Base-by-base conservation (phyloP, 2,113 vertebrate genomes). In the Esox niger region DNA sequence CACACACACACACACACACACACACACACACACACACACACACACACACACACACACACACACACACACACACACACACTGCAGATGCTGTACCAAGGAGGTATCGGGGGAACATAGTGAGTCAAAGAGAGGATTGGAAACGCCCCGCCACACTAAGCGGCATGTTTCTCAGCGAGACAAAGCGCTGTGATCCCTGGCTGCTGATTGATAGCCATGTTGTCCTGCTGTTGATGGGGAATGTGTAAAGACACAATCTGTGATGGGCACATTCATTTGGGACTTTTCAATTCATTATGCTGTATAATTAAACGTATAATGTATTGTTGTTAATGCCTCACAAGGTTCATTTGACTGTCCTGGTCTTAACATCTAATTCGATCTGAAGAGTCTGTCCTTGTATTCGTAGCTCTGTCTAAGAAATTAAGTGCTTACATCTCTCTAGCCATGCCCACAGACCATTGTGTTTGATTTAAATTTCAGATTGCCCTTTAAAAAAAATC, bases 91-190 rank as follows among this genome's bases (percentile, higher is more conserved):
- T 26, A 23, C 27, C 46, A 25, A 23, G 27, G 49, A 23, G 27
- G 64, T 35, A 47, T 62, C 10, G 64, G 52, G 31, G 49, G 58
- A 47, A 52, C 63, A 79, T 78, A 67, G 66, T 20, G 57, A 58
- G 27, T 27, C 56, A 11, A 25, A 29, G 56, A 29, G 6, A 58
- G 64, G 64, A 30, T 66, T 57, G 66, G 67, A 58, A 68, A 72
- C 27, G 6, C 72, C 35, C 70, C 57, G 25, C 5, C 72, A 71
- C 75, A 63, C 72, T 66, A 52, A 68, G 66, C 62, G 20, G 61
- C 2, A 13, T 23, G 71, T 77, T 25, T 84, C 71, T 75, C 77
- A 15, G 30, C 7, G 30, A 74, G 79, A 58, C 63, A 52, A 67
- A 66, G 60, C 32, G 70, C 65, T 76, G 69, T 72, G 71, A 81